Evolutionary conservation across 2,797 vertebrate genomes (phyloP).

Genomic region (Loriculus beryllinus): DNA sequence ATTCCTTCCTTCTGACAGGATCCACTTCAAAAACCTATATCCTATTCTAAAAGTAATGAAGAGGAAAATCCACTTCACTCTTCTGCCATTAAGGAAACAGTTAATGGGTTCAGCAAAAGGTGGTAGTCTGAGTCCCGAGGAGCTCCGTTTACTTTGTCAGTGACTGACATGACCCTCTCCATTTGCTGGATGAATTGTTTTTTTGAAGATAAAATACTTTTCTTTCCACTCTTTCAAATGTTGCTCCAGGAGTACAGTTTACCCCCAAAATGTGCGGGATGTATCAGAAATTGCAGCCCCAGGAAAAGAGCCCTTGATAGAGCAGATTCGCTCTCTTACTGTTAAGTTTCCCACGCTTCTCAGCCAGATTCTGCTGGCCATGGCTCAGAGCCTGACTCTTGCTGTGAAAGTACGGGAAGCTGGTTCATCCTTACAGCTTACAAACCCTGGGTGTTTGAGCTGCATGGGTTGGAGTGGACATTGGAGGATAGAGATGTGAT

Average conservation of each 20-base stretch:
- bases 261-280: constrained; percentile 67
- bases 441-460: background rate
- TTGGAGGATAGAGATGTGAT: background rate
- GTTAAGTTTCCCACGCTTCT: constrained; percentile 71
- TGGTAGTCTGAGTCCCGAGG: constrained; percentile 23
- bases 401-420: constrained; percentile 15
- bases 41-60: background rate
- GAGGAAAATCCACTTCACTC: constrained; percentile 64
- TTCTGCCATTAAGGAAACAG: constrained; percentile 60
- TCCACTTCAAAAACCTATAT: background rate
- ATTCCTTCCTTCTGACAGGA: background rate
- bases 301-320: constrained; percentile 67
- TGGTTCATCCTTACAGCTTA: background rate
- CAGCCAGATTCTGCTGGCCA: constrained; percentile 46
- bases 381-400: constrained; percentile 35
- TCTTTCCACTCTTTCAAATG: constrained; percentile 58
- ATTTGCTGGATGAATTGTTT: constrained; percentile 54
- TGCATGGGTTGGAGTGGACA: background rate
- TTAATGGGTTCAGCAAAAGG: constrained; percentile 42
- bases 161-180: background rate
- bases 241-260: constrained; percentile 64
- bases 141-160: constrained; percentile 50
- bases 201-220: constrained; percentile 64
- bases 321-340: constrained; percentile 55
- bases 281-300: constrained; percentile 68